Conservation (phyloP, 2,797 vertebrate genomes). For the Heterohyrax brucei region DNA sequence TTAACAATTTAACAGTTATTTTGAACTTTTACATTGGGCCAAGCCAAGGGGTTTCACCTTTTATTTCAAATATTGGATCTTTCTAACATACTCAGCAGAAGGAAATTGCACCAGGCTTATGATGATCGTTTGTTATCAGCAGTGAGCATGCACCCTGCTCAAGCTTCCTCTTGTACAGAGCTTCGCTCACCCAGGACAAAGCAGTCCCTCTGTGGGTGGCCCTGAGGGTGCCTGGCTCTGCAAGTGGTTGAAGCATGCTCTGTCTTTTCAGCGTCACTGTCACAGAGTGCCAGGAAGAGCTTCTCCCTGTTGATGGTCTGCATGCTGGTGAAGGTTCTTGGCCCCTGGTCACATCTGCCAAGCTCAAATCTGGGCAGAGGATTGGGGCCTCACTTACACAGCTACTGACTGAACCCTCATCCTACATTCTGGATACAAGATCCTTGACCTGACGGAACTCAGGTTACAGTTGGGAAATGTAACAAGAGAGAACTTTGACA, state of each 20-base stretch:
- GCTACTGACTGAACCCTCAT: neutral
- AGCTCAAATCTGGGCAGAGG: neutral
- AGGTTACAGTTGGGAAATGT: neutral
- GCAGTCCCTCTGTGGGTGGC: neutral
- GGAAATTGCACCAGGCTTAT: neutral
- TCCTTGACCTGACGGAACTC: neutral
- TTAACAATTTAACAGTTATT: neutral
- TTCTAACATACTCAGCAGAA: neutral
- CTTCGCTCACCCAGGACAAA: slow-evolving; percentile 32
- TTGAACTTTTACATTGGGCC: neutral
- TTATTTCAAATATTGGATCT: slow-evolving; percentile 33
- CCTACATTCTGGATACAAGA: neutral
- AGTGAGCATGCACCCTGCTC: neutral
- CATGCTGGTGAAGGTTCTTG: neutral
- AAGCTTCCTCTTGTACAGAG: neutral
- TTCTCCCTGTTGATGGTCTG: neutral
- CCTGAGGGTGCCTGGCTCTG: neutral
- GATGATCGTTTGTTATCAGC: neutral
- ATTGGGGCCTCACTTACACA: neutral
- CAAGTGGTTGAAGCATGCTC: neutral
- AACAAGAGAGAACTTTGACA: neutral
- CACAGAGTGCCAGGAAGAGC: neutral
- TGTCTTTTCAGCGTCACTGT: neutral
- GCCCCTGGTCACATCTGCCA: neutral
- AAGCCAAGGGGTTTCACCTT: neutral